Base-by-base conservation (phyloP, 1,140 invertebrate species). In the Polypedilum pembai region DNA sequence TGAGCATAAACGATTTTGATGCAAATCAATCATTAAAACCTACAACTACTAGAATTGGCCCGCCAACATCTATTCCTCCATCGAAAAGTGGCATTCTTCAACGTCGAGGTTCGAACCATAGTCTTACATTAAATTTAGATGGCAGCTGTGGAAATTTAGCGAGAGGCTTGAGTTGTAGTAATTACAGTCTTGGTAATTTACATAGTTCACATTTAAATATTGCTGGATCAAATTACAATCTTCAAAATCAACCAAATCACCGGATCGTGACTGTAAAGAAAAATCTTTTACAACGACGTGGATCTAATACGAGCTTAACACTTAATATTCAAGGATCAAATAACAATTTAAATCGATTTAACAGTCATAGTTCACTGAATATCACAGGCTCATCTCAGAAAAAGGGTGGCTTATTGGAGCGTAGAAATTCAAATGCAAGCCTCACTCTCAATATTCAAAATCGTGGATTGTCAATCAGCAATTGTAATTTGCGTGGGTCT, bases 291-390 rank as follows among this genome's bases (percentile, higher is more conserved):
- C 91, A 94, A 82, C 86, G 92, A n/a, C 85, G 93, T 7, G 93
- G 94, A 1, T 95, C 94, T 0, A 95, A 92, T 80, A 93, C 94
- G 24, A 95, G 92, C 77, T 83, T 96, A 5, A 96, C 94, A 0
- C 77, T 87, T 21, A 87, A 87, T 76, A 83, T 87, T 33, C 80
- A 83, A 74, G 84, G 84, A 3, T 81, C 83, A 0, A 83, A 81
- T 24, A 81, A 81, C 0, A 85, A 84, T 74, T 77, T 87, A 0
- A 86, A 85, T 76, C 78, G 85, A n/a, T 85, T 86, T 78, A 85
- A 84, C 5, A 86, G 85, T 75, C 85, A 86, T 72, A 83, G 82
- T 78, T 85, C 84, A 10, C 76, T 85, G 33, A 85, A 80, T 76
- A 77, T 79, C 40, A 56, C 18, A 0, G 83, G 83, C 79, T 75